phyloP scores from a whole-genome alignment of 53 echinoderm and acorn worm species.

The Hippasteria phrygiana region DNA sequence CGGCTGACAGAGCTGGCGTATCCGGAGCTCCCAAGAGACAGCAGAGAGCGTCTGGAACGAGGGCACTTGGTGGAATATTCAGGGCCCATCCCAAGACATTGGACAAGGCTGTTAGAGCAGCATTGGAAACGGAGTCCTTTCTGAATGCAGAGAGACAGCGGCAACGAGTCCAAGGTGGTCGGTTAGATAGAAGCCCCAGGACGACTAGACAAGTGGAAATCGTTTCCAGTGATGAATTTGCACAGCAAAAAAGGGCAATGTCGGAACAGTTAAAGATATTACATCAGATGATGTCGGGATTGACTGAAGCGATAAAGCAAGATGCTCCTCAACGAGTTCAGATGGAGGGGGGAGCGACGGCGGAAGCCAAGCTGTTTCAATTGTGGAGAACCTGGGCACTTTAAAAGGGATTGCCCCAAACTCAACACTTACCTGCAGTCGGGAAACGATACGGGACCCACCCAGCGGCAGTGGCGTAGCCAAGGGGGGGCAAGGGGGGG shows the following conservation, averaged over 20 bases:
- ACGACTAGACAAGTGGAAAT: not conserved
- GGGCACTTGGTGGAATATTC: constrained; percentile 44
- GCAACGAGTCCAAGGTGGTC: not conserved
- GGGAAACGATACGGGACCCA: not conserved
- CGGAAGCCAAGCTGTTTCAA: not conserved
- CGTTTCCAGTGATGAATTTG: not conserved
- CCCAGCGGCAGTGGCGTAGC: too few relatives aligned
- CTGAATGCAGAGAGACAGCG: constrained; percentile 43
- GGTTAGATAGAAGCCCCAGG: not conserved
- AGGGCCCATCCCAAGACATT: constrained; percentile 52
- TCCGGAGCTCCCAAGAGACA: constrained; percentile 20
- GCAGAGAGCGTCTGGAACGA: constrained; percentile 12
- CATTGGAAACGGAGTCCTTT: constrained; percentile 66
- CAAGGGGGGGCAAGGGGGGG: too few relatives aligned
- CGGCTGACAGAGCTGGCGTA: constrained; percentile 6
- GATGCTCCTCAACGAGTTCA: not conserved
- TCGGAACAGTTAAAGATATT: not conserved
- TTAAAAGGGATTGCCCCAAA: constrained; percentile 5
- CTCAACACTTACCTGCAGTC: not conserved
- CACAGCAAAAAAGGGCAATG: constrained; percentile 33
- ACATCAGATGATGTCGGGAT: not conserved
- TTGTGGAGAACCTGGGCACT: constrained; percentile 12
- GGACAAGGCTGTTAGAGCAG: constrained; percentile 55
- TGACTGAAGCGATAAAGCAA: not conserved
- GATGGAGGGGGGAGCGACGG: not conserved